Conservation (phyloP, 2,888 invertebrate species). For the Eupithecia inturbata region DNA sequence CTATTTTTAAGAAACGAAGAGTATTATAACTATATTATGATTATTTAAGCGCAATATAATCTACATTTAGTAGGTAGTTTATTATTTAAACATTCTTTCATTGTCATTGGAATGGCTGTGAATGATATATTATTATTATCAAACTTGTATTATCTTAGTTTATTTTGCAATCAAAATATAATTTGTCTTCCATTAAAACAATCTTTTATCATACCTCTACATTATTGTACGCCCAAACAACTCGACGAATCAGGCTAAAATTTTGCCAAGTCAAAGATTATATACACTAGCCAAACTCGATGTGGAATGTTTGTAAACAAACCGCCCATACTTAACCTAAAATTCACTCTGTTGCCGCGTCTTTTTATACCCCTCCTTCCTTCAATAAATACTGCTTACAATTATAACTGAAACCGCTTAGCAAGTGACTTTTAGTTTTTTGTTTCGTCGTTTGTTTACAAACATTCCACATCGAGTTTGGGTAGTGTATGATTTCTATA, state of each 20-base stretch:
- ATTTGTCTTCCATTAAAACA: slow-evolving; percentile 24
- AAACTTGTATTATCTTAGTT: slow-evolving; percentile 27
- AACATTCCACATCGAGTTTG: no score
- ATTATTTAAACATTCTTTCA: slow-evolving; percentile 39
- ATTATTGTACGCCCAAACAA: neutral
- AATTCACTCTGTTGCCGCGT: no score
- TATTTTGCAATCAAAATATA: slow-evolving; percentile 32
- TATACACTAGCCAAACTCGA: no score
- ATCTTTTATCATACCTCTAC: neutral
- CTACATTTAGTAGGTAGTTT: slow-evolving; percentile 30
- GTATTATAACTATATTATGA: slow-evolving; percentile 39
- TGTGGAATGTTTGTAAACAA: no score
- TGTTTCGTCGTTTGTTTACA: no score
- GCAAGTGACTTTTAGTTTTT: no score
- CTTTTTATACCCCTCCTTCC: no score
- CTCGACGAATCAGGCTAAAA: neutral
- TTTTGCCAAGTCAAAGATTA: no score
- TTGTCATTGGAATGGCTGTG: slow-evolving; percentile 39
- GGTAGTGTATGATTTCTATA: no score
- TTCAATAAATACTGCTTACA: no score
- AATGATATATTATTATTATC: slow-evolving; percentile 29
- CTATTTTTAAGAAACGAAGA: slow-evolving; percentile 34
- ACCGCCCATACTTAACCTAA: no score
- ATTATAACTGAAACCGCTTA: no score
- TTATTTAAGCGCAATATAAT: slow-evolving; percentile 24